phyloP scores from a whole-genome alignment of 2,888 invertebrate species.

The Petrophora chlorosata region DNA sequence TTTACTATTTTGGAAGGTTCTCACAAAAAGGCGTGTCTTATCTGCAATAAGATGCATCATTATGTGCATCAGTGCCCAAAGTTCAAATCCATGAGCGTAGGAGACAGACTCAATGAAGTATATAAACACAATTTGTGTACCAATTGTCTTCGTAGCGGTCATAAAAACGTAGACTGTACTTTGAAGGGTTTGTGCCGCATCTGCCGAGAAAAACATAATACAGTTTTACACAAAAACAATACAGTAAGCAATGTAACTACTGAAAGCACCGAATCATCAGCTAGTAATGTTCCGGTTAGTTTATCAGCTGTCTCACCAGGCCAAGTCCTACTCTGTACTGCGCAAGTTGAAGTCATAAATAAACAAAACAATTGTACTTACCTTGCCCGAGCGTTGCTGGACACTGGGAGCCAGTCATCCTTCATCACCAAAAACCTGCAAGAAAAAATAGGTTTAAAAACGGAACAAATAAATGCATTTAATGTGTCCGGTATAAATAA shows the following conservation, averaged over 20 bases:
- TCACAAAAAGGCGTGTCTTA: background rate
- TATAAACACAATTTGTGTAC: background rate
- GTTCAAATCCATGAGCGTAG: background rate
- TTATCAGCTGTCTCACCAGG: background rate
- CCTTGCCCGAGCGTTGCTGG: background rate
- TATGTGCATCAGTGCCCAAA: background rate
- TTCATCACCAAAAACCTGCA: background rate
- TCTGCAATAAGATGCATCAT: background rate
- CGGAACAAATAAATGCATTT: background rate
- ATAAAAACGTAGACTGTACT: too few relatives aligned
- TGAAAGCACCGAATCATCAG: background rate
- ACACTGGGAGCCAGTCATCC: background rate
- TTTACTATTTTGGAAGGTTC: background rate
- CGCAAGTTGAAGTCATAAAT: background rate
- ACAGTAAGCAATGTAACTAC: background rate
- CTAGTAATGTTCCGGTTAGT: background rate
- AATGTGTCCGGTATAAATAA: slow-evolving; percentile 1
- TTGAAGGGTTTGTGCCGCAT: background rate
- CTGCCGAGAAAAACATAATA: background rate
- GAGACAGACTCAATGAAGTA: background rate
- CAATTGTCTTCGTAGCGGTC: slow-evolving; percentile 3
- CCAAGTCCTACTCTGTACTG: background rate
- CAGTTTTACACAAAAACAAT: background rate
- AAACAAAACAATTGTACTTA: background rate
- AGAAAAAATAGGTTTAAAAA: background rate